Conservation (phyloP, 2,113 vertebrate genomes). For the Thamnophis sirtalis region DNA sequence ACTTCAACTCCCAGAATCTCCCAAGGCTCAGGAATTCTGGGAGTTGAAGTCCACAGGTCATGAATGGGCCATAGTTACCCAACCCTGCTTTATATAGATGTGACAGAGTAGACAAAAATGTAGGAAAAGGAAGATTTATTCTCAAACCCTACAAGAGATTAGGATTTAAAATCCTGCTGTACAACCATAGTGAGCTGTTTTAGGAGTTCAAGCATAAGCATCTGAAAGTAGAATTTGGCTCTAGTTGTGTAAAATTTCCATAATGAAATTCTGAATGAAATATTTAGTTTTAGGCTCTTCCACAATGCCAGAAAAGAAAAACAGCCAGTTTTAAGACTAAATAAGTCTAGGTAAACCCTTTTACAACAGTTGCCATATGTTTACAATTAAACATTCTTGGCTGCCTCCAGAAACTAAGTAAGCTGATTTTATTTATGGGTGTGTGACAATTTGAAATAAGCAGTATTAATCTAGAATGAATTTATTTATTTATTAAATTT, state of each 20-base stretch:
- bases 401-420: conserved; percentile 9
- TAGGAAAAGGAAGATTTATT: neutral
- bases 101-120: neutral
- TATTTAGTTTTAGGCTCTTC: neutral
- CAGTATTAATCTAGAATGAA: conserved; percentile 16
- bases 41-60: too few relatives aligned
- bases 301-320: neutral
- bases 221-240: neutral
- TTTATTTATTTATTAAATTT: neutral
- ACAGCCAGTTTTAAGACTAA: neutral
- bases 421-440: neutral
- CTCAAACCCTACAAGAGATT: neutral
- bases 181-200: neutral
- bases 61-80: too few relatives aligned
- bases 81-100: neutral
- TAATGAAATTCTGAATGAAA: neutral
- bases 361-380: conserved; percentile 27
- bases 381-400: conserved; percentile 46
- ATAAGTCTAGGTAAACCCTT: conserved; percentile 6
- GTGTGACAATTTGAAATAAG: neutral
- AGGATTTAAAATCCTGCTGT: neutral
- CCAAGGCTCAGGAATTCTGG: too few relatives aligned
- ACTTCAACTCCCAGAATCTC: too few relatives aligned
- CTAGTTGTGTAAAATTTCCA: neutral
- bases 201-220: neutral